Percentiles rank a stretch among this genome's conserved stretches.
Conservation (phyloP, 2,113 vertebrate genomes). For the Tenebrosternarchus preto region DNA sequence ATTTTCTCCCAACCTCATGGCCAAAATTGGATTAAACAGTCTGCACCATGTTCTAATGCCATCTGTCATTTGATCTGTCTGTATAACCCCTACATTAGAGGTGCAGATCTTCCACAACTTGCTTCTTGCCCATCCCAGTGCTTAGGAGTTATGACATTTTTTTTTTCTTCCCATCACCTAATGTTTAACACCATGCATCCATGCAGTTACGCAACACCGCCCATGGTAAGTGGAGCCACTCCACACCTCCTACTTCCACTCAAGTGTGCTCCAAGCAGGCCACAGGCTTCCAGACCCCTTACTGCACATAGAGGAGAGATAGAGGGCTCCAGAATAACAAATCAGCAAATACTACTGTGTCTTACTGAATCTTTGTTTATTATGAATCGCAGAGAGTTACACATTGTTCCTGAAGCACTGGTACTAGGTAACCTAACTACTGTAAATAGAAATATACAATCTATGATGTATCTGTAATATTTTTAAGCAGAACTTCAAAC, state of each 20-base stretch:
- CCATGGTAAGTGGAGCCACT: slow-evolving; percentile 60
- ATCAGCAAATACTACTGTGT: background rate
- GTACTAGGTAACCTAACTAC: background rate
- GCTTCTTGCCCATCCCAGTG: background rate
- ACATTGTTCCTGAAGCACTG: background rate
- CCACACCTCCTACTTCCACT: slow-evolving; percentile 40
- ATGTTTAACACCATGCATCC: slow-evolving; percentile 41
- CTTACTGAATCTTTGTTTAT: slow-evolving; percentile 1
- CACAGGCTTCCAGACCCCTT: slow-evolving; percentile 25
- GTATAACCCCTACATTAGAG: too few species aligned
- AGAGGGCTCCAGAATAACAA: background rate
- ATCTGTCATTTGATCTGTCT: too few species aligned
- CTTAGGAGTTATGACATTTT: slow-evolving; percentile 6
- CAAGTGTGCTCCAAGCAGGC: slow-evolving; percentile 11
- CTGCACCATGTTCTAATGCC: too few species aligned
- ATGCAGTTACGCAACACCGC: slow-evolving; percentile 62
- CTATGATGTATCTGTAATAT: background rate
- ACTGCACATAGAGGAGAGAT: background rate
- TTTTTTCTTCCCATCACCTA: slow-evolving; percentile 46
- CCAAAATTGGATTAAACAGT: too few species aligned
- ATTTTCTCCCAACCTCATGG: too few species aligned
- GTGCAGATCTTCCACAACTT: background rate
- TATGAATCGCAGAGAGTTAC: background rate
- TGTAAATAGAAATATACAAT: background rate
- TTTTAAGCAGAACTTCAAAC: background rate